Percentiles rank a stretch among this genome's conserved stretches.
Conservation (phyloP, 2,113 vertebrate genomes). For the Oriolus oriolus region DNA sequence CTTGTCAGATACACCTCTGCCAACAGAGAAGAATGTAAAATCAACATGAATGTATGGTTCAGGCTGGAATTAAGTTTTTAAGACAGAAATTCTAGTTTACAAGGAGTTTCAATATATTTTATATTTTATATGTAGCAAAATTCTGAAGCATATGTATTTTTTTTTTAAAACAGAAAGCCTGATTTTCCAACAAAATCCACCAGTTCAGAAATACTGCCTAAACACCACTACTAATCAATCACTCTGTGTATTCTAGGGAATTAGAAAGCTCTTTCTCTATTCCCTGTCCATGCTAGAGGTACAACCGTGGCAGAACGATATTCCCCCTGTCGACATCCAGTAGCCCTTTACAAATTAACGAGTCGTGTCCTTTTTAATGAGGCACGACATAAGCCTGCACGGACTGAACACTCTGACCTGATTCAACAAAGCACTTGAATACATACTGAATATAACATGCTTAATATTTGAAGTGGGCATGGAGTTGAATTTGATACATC, state of each 20-base stretch:
- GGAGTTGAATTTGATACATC: background rate
- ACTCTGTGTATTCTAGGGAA: background rate
- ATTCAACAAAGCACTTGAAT: background rate
- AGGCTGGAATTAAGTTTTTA: background rate
- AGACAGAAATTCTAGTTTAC: background rate
- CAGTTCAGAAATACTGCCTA: background rate
- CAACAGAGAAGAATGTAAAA: background rate
- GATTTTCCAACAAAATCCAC: background rate
- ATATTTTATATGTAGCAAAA: background rate
- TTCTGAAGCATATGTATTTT: background rate
- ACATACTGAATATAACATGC: background rate
- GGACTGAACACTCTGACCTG: background rate
- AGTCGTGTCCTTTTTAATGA: background rate
- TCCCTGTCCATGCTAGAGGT: background rate
- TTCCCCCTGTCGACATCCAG: background rate
- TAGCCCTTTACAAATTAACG: background rate
- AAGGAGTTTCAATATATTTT: background rate
- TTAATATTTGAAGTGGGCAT: background rate
- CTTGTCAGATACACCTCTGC: background rate
- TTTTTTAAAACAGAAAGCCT: background rate
- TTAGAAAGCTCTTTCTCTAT: background rate
- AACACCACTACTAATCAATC: background rate
- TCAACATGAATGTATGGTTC: background rate
- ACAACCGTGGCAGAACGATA: background rate
- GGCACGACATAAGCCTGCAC: background rate